A percentile compares a stretch with the other conserved stretches of the same genome.
Conservation (phyloP, 2,113 vertebrate species). For the Spilogale gracilis region DNA sequence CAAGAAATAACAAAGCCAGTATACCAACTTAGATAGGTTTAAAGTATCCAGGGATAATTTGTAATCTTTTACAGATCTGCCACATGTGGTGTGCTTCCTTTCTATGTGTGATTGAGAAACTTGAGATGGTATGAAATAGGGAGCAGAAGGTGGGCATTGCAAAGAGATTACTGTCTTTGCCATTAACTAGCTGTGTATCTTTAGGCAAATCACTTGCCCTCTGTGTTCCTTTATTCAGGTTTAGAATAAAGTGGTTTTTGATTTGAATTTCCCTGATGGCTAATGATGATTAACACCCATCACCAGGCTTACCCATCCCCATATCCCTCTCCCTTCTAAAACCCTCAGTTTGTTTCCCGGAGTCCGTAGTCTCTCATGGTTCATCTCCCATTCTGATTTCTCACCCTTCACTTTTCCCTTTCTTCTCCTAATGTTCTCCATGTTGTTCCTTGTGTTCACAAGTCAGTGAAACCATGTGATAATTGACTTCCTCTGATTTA, state of each 20-base stretch:
- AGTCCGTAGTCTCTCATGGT: too few species aligned
- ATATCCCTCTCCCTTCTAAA: too few species aligned
- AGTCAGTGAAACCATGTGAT: too few species aligned
- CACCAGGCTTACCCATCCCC: too few species aligned
- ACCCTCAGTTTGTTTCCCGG: too few species aligned
- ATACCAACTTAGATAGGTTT: neutral
- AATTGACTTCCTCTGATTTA: too few species aligned
- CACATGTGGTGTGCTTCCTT: neutral
- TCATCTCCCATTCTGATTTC: too few species aligned
- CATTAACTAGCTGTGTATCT: conserved; percentile 8
- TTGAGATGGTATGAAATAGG: neutral
- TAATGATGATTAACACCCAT: too few species aligned
- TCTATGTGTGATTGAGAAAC: neutral
- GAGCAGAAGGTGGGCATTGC: neutral
- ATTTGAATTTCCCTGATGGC: too few species aligned
- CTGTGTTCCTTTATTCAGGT: neutral
- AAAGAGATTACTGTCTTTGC: conserved; percentile 15
- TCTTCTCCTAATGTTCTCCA: too few species aligned
- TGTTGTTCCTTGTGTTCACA: too few species aligned
- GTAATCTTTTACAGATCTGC: neutral
- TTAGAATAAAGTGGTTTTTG: conserved; percentile 18
- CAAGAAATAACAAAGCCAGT: neutral
- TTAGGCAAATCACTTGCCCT: neutral
- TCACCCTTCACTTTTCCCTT: too few species aligned
- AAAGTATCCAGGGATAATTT: neutral